Evolutionary conservation across 2,888 invertebrate genomes (phyloP).

Genomic region (Agonopterix subpropinquella): DNA sequence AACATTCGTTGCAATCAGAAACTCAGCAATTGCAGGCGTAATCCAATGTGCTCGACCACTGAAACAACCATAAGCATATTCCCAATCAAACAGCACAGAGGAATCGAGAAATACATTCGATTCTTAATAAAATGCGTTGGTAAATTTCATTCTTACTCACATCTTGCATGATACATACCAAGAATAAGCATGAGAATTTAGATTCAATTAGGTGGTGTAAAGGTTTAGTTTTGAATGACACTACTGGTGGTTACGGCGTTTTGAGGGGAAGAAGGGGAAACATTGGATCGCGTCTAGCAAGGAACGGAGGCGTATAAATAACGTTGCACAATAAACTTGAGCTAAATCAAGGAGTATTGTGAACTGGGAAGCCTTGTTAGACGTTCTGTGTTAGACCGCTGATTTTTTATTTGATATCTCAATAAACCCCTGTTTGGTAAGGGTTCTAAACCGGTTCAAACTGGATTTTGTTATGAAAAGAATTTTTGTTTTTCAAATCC

Average conservation of each 20-base stretch:
- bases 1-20: constrained; percentile 40
- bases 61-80: constrained; percentile 62
- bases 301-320: constrained; percentile 65
- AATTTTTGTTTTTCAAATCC: constrained; percentile 33
- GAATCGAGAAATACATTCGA: constrained; percentile 51
- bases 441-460: constrained; percentile 49
- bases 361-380: constrained; percentile 61
- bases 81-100: constrained; percentile 63
- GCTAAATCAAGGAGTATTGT: constrained; percentile 73
- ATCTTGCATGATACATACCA: background rate
- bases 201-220: background rate
- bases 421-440: constrained; percentile 57
- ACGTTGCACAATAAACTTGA: constrained; percentile 69
- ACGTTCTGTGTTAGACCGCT: constrained; percentile 55
- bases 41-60: constrained; percentile 43
- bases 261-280: constrained; percentile 21
- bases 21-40: constrained; percentile 44
- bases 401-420: constrained; percentile 75
- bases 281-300: constrained; percentile 49
- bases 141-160: constrained; percentile 35
- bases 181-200: background rate
- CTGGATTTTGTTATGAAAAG: constrained; percentile 33
- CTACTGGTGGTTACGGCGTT: constrained; percentile 1
- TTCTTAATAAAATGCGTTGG: constrained; percentile 70
- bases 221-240: constrained; percentile 4